phyloP scores from a whole-genome alignment of 2,113 vertebrate genomes.

The Forbesichthys papilliferus region DNA sequence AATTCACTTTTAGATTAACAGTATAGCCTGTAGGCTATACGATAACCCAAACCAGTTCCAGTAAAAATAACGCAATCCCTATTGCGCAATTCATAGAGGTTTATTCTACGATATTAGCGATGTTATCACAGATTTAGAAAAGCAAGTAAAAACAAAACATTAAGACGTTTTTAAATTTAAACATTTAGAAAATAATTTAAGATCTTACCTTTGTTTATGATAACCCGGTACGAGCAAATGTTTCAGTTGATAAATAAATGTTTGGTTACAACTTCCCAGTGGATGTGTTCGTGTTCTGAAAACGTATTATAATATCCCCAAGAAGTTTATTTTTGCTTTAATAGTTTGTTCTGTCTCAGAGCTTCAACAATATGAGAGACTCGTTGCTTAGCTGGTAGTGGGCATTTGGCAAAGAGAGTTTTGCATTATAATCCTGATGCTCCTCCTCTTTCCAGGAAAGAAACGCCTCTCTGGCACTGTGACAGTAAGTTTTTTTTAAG shows the following conservation, averaged over 20 bases:
- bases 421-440: slow-evolving; percentile 9
- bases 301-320: slow-evolving; percentile 10
- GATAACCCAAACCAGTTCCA: slow-evolving; percentile 64
- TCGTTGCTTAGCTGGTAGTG: not conserved
- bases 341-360: not conserved
- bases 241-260: not conserved
- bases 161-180: too few species aligned
- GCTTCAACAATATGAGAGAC: not conserved
- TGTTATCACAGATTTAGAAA: not conserved
- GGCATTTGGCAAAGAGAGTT: not conserved
- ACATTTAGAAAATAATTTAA: not conserved
- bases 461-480: slow-evolving; percentile 46
- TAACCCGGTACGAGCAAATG: too few species aligned
- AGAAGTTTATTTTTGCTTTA: not conserved
- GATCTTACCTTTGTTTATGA: slow-evolving; percentile 50
- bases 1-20: slow-evolving; percentile 39
- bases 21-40: slow-evolving; percentile 34
- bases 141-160: not conserved
- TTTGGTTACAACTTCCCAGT: not conserved
- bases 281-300: not conserved
- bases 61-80: slow-evolving; percentile 58
- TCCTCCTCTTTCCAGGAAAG: slow-evolving; percentile 60
- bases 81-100: slow-evolving; percentile 45
- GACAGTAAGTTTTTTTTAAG: slow-evolving; percentile 65
- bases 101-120: not conserved